phyloP scores from a whole-genome alignment of 2,888 invertebrate genomes.

The Abscondita cerata region DNA sequence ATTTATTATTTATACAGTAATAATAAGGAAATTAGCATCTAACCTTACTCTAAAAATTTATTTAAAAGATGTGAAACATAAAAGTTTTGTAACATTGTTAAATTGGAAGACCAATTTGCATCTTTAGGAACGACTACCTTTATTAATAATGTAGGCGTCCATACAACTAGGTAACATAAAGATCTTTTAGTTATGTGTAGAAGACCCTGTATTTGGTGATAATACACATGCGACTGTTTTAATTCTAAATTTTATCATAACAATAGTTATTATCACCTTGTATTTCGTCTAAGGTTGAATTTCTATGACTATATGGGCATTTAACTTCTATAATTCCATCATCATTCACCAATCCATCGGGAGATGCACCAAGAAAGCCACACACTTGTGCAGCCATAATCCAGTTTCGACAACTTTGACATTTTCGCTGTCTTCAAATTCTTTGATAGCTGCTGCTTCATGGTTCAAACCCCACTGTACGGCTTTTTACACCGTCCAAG shows the following conservation, averaged over 20 bases:
- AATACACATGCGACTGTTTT: too few species aligned
- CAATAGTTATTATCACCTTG: too few species aligned
- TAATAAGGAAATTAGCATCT: too few species aligned
- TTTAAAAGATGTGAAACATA: background rate
- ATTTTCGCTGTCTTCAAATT: background rate
- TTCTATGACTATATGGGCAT: conserved; percentile 4
- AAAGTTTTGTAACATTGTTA: background rate
- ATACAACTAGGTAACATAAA: too few species aligned
- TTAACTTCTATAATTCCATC: background rate
- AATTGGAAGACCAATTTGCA: background rate
- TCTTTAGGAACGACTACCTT: background rate
- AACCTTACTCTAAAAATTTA: too few species aligned
- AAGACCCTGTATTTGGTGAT: background rate
- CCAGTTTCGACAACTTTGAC: background rate
- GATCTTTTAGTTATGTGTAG: too few species aligned
- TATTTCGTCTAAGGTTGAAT: background rate
- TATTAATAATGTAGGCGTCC: too few species aligned
- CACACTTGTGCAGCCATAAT: background rate
- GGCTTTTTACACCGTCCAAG: too few species aligned
- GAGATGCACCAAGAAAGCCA: background rate
- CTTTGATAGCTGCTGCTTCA: background rate
- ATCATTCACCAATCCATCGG: background rate
- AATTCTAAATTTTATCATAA: too few species aligned
- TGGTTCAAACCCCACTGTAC: conserved; percentile 1
- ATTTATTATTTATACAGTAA: too few species aligned